These are phyloP conservation scores for Thera obeliscata DNA, from an alignment of 2,888 invertebrate genomes.

Conservation along the genomic window DNA sequence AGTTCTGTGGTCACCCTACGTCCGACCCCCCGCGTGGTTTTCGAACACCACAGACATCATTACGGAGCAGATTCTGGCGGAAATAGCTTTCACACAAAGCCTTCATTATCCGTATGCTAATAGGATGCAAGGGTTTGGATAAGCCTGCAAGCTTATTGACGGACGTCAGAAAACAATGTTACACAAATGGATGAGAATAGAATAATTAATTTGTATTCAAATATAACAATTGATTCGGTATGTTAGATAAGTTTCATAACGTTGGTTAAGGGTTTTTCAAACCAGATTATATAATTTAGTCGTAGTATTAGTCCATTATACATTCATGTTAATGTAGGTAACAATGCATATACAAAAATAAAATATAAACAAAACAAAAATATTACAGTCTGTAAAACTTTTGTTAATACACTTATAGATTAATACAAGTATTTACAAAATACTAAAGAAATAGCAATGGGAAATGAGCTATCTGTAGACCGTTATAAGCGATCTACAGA, in stretches of 20 bases:
- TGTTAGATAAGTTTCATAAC: slow-evolving; percentile 3
- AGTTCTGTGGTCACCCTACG: neutral
- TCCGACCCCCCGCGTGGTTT: neutral
- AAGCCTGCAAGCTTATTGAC: slow-evolving; percentile 3
- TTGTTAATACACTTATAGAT: too few species aligned
- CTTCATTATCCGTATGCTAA: slow-evolving; percentile 23
- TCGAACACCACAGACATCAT: slow-evolving; percentile 3
- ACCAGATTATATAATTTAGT: neutral
- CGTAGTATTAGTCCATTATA: too few species aligned
- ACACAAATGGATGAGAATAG: slow-evolving; percentile 9
- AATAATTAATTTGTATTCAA: neutral
- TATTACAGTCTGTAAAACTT: too few species aligned
- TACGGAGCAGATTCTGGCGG: neutral
- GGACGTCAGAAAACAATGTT: slow-evolving; percentile 1
- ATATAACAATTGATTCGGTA: neutral
- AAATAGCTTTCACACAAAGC: slow-evolving; percentile 38
- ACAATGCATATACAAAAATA: too few species aligned
- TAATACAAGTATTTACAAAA: too few species aligned
- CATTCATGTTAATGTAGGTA: too few species aligned
- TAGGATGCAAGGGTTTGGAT: neutral
- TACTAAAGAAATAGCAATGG: too few species aligned
- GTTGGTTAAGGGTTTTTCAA: neutral
- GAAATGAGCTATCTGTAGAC: too few species aligned
- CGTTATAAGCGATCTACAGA: too few species aligned
- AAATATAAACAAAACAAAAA: too few species aligned